Conservation (phyloP, 2,888 invertebrate genomes). For the Yponomeuta sedellus region DNA sequence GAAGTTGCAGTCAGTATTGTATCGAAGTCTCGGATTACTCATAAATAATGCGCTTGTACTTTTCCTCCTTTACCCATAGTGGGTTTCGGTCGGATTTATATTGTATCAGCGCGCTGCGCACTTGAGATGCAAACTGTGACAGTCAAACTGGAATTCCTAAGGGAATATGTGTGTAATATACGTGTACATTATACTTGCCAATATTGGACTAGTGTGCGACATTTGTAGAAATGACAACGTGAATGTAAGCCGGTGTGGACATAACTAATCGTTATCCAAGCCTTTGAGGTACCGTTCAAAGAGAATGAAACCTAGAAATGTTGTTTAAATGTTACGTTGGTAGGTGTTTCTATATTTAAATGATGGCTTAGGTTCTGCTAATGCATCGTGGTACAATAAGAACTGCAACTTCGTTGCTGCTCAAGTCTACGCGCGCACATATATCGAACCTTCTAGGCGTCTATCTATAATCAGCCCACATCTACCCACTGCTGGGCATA, state of each 20-base stretch:
- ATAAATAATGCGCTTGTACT: slow-evolving; percentile 9
- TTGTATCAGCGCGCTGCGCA: slow-evolving; percentile 23
- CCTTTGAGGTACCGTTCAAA: slow-evolving; percentile 31
- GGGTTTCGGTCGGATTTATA: not conserved
- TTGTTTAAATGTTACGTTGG: not conserved
- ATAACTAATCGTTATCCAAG: slow-evolving; percentile 9
- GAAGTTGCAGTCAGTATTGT: not conserved
- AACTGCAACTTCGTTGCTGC: no score
- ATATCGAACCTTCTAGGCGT: no score
- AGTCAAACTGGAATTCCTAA: slow-evolving; percentile 43
- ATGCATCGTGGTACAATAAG: no score
- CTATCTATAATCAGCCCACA: no score
- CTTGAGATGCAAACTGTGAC: slow-evolving; percentile 64
- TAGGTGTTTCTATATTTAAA: not conserved
- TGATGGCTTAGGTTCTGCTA: no score
- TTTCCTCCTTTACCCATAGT: not conserved
- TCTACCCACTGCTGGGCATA: no score
- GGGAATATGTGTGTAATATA: slow-evolving; percentile 36
- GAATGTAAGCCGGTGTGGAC: not conserved
- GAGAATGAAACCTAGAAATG: slow-evolving; percentile 13
- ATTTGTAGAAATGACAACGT: slow-evolving; percentile 18
- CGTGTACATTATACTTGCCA: slow-evolving; percentile 30
- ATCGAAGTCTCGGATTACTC: not conserved
- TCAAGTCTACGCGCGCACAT: no score
- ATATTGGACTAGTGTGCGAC: slow-evolving; percentile 46